A percentile compares a stretch with the other conserved stretches of the same genome.
Conservation (phyloP, 2,113 vertebrate genomes). For the Silurus asotus region DNA sequence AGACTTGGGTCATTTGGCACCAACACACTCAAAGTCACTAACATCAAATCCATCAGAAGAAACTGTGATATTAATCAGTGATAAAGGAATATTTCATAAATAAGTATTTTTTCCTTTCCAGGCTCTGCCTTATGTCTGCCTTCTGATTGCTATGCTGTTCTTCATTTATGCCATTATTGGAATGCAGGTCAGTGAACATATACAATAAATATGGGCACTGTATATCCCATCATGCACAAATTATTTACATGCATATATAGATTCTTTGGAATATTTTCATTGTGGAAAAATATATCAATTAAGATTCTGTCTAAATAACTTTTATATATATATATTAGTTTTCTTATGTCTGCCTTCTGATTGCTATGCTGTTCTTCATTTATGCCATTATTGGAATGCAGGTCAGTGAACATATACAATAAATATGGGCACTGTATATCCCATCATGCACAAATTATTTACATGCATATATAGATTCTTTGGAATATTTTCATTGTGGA, state of each 20-base stretch:
- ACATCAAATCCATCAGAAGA: background rate
- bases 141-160: conserved; percentile 97
- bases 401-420: conserved; percentile 65
- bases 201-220: background rate
- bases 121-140: conserved; percentile 95
- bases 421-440: background rate
- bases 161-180: conserved; percentile 98
- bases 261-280: background rate
- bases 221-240: background rate
- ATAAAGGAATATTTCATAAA: background rate
- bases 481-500: background rate
- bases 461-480: background rate
- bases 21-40: background rate
- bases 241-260: background rate
- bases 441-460: background rate
- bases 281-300: background rate
- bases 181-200: conserved; percentile 83
- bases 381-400: conserved; percentile 98
- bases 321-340: too few relatives aligned
- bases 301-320: background rate
- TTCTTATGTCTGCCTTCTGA: conserved; percentile 92
- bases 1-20: background rate
- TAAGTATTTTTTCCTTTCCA: conserved; percentile 55
- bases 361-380: conserved; percentile 98
- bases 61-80: background rate